phyloP scores from a whole-genome alignment of 2,797 vertebrate species.

The Pipistrellus kuhlii region DNA sequence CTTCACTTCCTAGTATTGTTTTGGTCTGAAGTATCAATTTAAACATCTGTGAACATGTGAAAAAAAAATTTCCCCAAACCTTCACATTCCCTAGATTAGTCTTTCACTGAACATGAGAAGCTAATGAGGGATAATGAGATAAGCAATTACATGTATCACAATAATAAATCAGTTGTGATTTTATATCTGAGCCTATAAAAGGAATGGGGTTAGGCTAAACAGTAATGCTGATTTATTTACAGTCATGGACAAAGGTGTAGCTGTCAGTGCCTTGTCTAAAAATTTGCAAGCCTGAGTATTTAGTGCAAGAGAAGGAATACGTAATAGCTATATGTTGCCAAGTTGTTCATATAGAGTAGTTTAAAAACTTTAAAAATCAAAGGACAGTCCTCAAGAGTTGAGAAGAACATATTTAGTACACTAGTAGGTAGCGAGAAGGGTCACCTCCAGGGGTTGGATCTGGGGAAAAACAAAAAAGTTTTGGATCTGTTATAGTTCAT shows the following conservation, averaged over 20 bases:
- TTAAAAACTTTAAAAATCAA: slow-evolving; percentile 33
- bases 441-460: neutral
- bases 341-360: neutral
- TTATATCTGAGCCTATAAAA: neutral
- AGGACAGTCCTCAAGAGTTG: neutral
- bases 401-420: neutral
- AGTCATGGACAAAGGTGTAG: neutral
- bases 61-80: neutral
- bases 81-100: neutral
- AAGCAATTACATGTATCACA: neutral
- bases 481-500: neutral
- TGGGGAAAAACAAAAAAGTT: neutral
- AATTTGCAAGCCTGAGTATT: neutral
- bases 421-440: neutral
- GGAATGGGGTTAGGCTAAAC: neutral
- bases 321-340: neutral
- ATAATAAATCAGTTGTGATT: slow-evolving; percentile 27
- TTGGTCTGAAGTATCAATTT: neutral
- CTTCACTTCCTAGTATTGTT: slow-evolving; percentile 51
- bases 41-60: neutral
- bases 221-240: neutral
- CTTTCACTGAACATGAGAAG: neutral
- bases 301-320: neutral
- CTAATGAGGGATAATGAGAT: neutral
- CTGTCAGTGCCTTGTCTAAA: neutral